These are phyloP conservation scores for Lacerta viridis DNA, from an alignment of 2,797 vertebrate genomes.

Conservation along the genomic window DNA sequence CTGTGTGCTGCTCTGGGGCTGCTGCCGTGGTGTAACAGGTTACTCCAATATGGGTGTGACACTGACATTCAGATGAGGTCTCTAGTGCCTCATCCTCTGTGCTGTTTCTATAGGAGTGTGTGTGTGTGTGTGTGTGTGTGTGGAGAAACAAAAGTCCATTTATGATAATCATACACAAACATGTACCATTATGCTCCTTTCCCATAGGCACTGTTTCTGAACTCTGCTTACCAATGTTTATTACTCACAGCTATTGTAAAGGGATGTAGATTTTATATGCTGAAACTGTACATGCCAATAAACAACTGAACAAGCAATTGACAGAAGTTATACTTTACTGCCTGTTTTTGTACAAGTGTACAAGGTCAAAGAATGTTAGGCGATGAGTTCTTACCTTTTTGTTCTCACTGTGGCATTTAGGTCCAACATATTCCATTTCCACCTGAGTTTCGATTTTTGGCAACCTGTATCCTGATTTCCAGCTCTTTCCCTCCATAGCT, in stretches of 20 bases:
- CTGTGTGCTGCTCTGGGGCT: too few relatives aligned
- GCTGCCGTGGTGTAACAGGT: neutral
- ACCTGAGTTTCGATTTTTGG: constrained; percentile 5
- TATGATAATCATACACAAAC: neutral
- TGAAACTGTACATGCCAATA: neutral
- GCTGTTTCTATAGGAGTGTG: neutral
- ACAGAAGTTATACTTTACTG: too few relatives aligned
- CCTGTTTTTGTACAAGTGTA: neutral
- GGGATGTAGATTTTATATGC: neutral
- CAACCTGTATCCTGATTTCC: neutral
- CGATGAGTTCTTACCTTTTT: neutral
- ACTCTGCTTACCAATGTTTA: neutral
- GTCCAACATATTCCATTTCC: neutral
- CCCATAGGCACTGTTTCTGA: neutral
- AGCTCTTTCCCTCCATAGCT: constrained; percentile 24
- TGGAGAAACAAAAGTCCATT: neutral
- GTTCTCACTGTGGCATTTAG: neutral
- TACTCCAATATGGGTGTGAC: neutral
- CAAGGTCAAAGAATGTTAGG: neutral
- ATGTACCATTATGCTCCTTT: too few relatives aligned
- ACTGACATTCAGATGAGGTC: neutral
- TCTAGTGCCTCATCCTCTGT: neutral
- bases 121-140: too few relatives aligned
- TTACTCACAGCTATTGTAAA: constrained; percentile 1
- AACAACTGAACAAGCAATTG: neutral